Evolutionary conservation across 2,888 invertebrate genomes (phyloP), one percentile per base, ranked within the genome.

Genomic region (Cylloceria caligata): DNA sequence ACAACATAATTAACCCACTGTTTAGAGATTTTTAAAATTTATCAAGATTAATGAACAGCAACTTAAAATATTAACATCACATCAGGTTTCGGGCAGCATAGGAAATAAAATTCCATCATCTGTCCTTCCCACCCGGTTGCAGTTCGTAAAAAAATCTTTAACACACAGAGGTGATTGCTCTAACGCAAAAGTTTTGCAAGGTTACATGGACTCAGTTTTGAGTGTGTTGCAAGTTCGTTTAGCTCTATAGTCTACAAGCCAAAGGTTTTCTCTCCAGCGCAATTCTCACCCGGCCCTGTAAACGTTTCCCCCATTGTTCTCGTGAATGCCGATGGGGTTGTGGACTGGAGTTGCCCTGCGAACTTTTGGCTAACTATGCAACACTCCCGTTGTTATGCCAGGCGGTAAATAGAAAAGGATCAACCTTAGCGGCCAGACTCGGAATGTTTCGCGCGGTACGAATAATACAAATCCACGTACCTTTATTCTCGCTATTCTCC

Each of bases 401-500:
- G 65, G 45, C 76, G 67, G 77, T 81, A 84, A 83, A 84, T 83
- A 84, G 83, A 79, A 80, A 81, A 78, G 86, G 85, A 86, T 85
- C 83, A 86, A 81, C 86, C 80, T 86, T 85, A 85, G 77, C 73
- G 71, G 73, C 24, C 30, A 67, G 73, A 77, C 55, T 67, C 55
- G 74, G 75, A 45, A 75, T 75, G 55, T 67, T 57, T 24, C 57
- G 13, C 62, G n/a, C 64, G 21, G 67, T 82, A 80, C 81, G 84
- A 84, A 84, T 85, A 82, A 82, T 85, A 85, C 81, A 78, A 85
- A 86, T 85, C 82, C 81, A 83, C 74, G 73, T n/a, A n/a, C n/a
- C n/a, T n/a, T n/a, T n/a, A n/a, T n/a, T n/a, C n/a, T n/a, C n/a
- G n/a, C n/a, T n/a, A n/a, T n/a, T n/a, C 16, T 2, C 1, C 2